These are phyloP conservation scores for Luffia ferchaultella DNA, from an alignment of 2,888 invertebrate genomes.

Conservation along the genomic window DNA sequence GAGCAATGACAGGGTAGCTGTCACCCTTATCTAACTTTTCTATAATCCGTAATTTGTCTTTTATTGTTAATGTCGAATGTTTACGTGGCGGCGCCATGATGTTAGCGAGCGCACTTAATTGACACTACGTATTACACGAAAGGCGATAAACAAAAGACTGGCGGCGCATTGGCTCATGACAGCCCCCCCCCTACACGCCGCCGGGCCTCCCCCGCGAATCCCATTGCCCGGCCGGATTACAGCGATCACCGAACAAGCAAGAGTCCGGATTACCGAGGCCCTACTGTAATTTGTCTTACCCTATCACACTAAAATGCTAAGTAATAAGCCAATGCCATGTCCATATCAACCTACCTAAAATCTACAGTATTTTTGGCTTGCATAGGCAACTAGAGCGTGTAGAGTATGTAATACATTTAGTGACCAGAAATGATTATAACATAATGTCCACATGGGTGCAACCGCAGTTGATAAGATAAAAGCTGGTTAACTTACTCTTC, in stretches of 20 bases:
- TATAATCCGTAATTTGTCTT: conserved; percentile 12
- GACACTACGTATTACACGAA: conserved; percentile 10
- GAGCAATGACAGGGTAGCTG: conserved; percentile 10
- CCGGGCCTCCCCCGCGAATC: conserved; percentile 5
- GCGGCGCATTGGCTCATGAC: conserved; percentile 9
- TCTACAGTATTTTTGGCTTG: too few relatives aligned
- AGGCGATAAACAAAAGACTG: conserved; percentile 13
- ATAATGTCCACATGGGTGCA: too few relatives aligned
- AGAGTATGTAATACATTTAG: too few relatives aligned
- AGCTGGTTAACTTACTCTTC: conserved; percentile 46
- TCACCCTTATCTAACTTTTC: conserved; percentile 12
- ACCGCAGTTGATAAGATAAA: too few relatives aligned
- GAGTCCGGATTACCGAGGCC: conserved; percentile 11
- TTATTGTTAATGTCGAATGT: conserved; percentile 11
- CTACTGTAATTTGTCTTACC: conserved; percentile 10
- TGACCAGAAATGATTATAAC: conserved; percentile 14
- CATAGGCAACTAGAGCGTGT: too few relatives aligned
- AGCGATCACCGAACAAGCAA: conserved; percentile 10
- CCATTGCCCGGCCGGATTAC: conserved; percentile 8
- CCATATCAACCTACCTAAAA: too few relatives aligned
- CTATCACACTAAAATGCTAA: background rate
- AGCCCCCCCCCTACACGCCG: background rate
- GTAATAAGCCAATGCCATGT: too few relatives aligned
- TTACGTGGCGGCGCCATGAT: conserved; percentile 5
- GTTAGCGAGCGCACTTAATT: conserved; percentile 4